These are phyloP conservation scores for Lycorma delicatula DNA, from an alignment of 1,140 invertebrate genomes.

Conservation along the genomic window DNA sequence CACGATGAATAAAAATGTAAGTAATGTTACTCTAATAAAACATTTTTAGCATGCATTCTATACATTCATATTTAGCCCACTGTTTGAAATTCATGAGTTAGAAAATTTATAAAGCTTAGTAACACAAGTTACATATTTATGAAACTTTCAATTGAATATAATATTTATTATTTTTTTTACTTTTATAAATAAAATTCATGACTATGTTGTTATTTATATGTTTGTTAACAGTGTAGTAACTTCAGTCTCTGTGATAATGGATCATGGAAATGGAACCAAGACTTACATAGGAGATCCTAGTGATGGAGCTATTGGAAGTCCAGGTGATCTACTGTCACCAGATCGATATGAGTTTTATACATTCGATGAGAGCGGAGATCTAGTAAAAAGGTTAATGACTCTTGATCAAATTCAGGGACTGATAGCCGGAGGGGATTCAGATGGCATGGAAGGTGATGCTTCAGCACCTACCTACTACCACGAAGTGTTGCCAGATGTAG, in stretches of 20 bases:
- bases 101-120: too few relatives aligned
- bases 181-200: neutral
- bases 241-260: slow-evolving; percentile 51
- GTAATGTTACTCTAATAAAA: too few relatives aligned
- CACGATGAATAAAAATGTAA: too few relatives aligned
- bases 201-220: slow-evolving; percentile 1
- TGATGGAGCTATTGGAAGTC: slow-evolving; percentile 48
- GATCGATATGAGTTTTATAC: slow-evolving; percentile 77
- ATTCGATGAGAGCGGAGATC: slow-evolving; percentile 68
- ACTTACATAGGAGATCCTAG: slow-evolving; percentile 49
- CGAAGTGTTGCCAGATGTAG: slow-evolving; percentile 32
- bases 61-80: too few relatives aligned
- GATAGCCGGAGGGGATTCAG: slow-evolving; percentile 64
- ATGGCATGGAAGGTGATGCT: slow-evolving; percentile 35
- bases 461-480: slow-evolving; percentile 29
- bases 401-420: slow-evolving; percentile 72
- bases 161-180: neutral
- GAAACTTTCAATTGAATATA: too few relatives aligned
- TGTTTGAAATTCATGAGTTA: too few relatives aligned
- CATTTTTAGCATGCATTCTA: too few relatives aligned
- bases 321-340: slow-evolving; percentile 61
- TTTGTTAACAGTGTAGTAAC: slow-evolving; percentile 45
- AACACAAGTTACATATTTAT: too few relatives aligned
- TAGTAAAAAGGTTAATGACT: slow-evolving; percentile 72
- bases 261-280: slow-evolving; percentile 45